phyloP scores from a whole-genome alignment of 1,140 invertebrate species.

The Cataglyphis hispanica region DNA sequence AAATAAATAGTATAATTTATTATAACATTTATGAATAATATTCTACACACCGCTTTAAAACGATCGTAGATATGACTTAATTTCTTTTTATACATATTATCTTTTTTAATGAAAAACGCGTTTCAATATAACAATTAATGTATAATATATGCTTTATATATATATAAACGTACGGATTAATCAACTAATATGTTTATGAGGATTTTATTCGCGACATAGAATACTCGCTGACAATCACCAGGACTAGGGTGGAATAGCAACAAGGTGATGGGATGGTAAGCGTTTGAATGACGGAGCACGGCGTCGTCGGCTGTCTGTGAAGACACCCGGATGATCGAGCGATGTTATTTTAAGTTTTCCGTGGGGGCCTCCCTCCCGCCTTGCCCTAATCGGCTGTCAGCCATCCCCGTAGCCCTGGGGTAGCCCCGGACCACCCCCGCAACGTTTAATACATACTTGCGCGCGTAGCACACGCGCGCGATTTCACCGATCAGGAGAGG shows the following conservation, averaged over 20 bases:
- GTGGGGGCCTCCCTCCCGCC: conserved; percentile 79
- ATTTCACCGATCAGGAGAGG: conserved; percentile 49
- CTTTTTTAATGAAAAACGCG: neutral
- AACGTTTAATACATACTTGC: conserved; percentile 60
- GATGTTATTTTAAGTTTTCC: conserved; percentile 87
- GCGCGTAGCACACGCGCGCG: conserved; percentile 36
- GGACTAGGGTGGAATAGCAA: conserved; percentile 31
- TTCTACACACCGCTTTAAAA: neutral
- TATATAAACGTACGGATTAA: neutral
- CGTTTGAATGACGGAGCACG: conserved; percentile 66
- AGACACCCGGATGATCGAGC: conserved; percentile 85
- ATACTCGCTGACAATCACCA: conserved; percentile 42
- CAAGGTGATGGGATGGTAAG: conserved; percentile 40
- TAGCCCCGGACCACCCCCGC: conserved; percentile 62
- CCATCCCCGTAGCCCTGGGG: conserved; percentile 68
- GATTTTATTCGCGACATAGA: conserved; percentile 20
- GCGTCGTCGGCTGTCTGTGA: conserved; percentile 80
- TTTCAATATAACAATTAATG: neutral
- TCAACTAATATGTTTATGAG: neutral
- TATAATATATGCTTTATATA: neutral
- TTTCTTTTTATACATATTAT: neutral
- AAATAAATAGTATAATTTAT: neutral
- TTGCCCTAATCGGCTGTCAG: conserved; percentile 86
- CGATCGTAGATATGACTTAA: neutral
- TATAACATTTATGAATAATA: neutral